Evolutionary conservation across 2,113 vertebrate species (phyloP).

Genomic region (Psophia crepitans): DNA sequence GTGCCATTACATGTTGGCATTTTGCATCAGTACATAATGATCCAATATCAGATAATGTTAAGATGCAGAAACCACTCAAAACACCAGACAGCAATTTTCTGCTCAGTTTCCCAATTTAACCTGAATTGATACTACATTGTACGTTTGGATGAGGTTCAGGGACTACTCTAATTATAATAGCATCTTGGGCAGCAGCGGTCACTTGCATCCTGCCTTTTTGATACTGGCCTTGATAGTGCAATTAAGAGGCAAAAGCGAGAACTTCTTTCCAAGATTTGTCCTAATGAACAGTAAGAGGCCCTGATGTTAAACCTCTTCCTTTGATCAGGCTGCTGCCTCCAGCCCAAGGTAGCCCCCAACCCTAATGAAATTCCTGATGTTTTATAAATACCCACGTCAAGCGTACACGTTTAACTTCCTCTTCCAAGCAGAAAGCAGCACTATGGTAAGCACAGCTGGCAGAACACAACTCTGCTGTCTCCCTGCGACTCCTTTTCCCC

Average conservation of each 20-base stretch:
- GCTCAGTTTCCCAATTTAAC: conserved; percentile 68
- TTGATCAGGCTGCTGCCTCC: not conserved
- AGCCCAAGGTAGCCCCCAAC: not conserved
- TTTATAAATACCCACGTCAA: not conserved
- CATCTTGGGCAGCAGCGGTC: conserved; percentile 35
- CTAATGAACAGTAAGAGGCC: not conserved
- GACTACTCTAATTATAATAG: conserved; percentile 43
- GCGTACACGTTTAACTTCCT: not conserved
- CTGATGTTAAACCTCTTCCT: not conserved
- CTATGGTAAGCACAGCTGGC: not conserved
- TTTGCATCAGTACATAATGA: conserved; percentile 56
- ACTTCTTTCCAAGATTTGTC: not conserved
- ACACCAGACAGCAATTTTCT: conserved; percentile 71
- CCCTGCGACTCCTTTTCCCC: not conserved
- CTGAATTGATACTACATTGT: conserved; percentile 57
- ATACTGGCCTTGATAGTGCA: not conserved
- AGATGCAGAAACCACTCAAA: conserved; percentile 58
- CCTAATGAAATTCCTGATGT: not conserved
- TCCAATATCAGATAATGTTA: conserved; percentile 47
- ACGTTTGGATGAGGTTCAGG: conserved; percentile 47
- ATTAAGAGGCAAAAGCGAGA: not conserved
- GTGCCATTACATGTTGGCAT: conserved; percentile 38
- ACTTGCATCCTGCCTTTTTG: conserved; percentile 21
- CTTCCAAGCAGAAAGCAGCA: not conserved
- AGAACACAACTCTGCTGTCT: not conserved